phyloP scores from a whole-genome alignment of 2,113 vertebrate genomes.

The Aegithalos caudatus region DNA sequence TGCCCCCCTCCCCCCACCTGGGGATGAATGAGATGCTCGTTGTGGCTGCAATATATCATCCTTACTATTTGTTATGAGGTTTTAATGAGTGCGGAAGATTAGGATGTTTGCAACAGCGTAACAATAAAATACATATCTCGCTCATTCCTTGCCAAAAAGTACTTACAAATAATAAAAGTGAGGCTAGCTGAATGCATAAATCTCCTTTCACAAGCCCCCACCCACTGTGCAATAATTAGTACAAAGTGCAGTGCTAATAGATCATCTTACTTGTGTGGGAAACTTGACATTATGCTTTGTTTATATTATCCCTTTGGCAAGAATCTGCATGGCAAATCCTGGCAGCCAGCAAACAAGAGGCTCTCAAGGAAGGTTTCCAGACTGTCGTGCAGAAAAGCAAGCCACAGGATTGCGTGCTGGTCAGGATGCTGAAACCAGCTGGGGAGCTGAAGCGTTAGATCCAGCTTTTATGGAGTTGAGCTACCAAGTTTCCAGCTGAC shows the following conservation, averaged over 20 bases:
- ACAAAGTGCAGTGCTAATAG: constrained; percentile 70
- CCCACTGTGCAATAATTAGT: constrained; percentile 72
- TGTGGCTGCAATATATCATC: constrained; percentile 63
- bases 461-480: constrained; percentile 46
- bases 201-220: constrained; percentile 68
- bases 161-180: constrained; percentile 70
- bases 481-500: constrained; percentile 57
- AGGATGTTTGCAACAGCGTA: constrained; percentile 58
- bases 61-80: constrained; percentile 69
- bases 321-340: constrained; percentile 69
- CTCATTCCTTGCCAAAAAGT: constrained; percentile 66
- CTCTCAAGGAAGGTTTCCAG: constrained; percentile 66
- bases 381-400: constrained; percentile 62
- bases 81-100: constrained; percentile 64
- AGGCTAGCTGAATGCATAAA: constrained; percentile 69
- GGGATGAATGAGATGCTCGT: constrained; percentile 19
- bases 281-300: constrained; percentile 72
- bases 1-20: neutral
- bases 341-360: constrained; percentile 63
- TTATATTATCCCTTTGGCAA: constrained; percentile 69
- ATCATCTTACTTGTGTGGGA: constrained; percentile 69
- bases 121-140: constrained; percentile 68
- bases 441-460: constrained; percentile 60
- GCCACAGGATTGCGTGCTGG: constrained; percentile 60
- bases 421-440: constrained; percentile 62